Evolutionary conservation across 2,113 vertebrate genomes (phyloP).

Genomic region (Corythoichthys intestinalis): DNA sequence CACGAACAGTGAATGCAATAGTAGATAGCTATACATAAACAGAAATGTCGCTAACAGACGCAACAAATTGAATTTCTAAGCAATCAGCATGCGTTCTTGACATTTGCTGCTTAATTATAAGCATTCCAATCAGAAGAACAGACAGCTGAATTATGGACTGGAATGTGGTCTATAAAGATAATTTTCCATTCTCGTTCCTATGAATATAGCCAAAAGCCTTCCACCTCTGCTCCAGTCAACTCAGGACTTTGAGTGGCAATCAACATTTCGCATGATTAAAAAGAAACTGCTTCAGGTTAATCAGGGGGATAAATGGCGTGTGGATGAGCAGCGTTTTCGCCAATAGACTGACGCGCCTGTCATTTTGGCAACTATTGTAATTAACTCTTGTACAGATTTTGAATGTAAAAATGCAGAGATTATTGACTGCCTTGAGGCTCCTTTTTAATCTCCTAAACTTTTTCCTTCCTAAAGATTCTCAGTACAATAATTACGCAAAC

Average conservation of each 20-base stretch:
- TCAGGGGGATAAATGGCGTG: constrained; percentile 8
- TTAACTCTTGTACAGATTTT: constrained; percentile 35
- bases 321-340: constrained; percentile 12
- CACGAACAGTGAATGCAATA: not conserved
- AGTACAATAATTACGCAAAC: constrained; percentile 17
- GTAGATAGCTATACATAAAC: not conserved
- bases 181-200: constrained; percentile 4
- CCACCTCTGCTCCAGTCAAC: constrained; percentile 16
- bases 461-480: constrained; percentile 25
- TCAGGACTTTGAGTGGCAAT: constrained; percentile 31
- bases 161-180: not conserved
- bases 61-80: not conserved
- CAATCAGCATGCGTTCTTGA: not conserved
- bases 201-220: constrained; percentile 25
- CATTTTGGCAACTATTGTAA: constrained; percentile 34
- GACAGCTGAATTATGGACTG: constrained; percentile 2
- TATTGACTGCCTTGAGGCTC: no score
- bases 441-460: no score
- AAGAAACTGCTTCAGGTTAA: constrained; percentile 29
- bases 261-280: constrained; percentile 30
- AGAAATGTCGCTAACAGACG: not conserved
- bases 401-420: constrained; percentile 8
- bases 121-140: constrained; percentile 2
- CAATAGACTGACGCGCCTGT: constrained; percentile 26
- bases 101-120: not conserved